phyloP scores from a whole-genome alignment of 2,113 vertebrate genomes.

The Limnothrissa miodon region DNA sequence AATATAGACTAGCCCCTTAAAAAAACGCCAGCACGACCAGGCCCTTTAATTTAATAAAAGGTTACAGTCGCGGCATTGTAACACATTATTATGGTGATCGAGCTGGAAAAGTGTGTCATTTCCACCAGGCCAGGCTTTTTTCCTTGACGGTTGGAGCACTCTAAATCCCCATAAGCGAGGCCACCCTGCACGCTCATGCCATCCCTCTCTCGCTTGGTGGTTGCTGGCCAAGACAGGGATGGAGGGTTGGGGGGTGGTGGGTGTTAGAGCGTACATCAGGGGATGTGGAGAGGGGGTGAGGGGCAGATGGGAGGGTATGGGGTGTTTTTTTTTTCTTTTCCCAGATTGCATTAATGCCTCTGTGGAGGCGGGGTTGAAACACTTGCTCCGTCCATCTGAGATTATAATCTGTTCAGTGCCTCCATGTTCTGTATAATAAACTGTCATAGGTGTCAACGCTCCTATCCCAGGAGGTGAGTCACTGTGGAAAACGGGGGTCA shows the following conservation, averaged over 20 bases:
- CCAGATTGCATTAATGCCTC: slow-evolving; percentile 36
- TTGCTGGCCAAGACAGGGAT: slow-evolving; percentile 26
- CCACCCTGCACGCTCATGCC: slow-evolving; percentile 51
- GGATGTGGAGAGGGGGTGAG: background rate
- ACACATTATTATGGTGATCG: slow-evolving; percentile 68
- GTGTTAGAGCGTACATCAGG: background rate
- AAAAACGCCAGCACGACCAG: slow-evolving; percentile 32
- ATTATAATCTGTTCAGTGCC: slow-evolving; percentile 59
- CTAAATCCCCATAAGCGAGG: slow-evolving; percentile 58
- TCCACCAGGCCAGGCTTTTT: slow-evolving; percentile 65
- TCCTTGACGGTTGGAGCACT: slow-evolving; percentile 60
- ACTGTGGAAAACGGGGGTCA: background rate
- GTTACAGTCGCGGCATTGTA: slow-evolving; percentile 69
- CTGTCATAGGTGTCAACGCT: slow-evolving; percentile 58
- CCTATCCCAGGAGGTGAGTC: slow-evolving; percentile 38
- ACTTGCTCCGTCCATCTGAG: slow-evolving; percentile 44
- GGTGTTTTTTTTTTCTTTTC: background rate
- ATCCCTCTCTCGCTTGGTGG: slow-evolving; percentile 64
- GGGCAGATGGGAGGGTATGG: background rate
- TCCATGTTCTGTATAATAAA: slow-evolving; percentile 61
- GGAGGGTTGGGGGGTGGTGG: background rate
- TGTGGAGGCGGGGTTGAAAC: slow-evolving; percentile 29
- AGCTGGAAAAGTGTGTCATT: slow-evolving; percentile 64
- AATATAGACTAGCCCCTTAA: slow-evolving; percentile 68
- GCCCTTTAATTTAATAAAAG: slow-evolving; percentile 71